Evolutionary conservation across 2,113 vertebrate genomes (phyloP).

Genomic region (Vireo altiloquus): DNA sequence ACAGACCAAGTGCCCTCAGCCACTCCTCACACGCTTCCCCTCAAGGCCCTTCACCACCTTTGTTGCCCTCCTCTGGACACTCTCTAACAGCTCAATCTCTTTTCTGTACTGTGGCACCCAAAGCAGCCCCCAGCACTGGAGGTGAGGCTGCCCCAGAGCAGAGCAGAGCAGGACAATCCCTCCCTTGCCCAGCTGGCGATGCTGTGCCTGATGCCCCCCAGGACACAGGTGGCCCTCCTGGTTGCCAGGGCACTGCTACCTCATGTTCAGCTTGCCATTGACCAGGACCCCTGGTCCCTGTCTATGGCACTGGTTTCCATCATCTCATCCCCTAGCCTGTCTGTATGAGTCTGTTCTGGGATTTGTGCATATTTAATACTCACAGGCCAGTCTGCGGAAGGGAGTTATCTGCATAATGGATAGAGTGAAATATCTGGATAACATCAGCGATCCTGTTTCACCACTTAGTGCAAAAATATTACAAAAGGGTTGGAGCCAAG

Average conservation of each 20-base stretch:
- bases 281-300: accelerated
- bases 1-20: not conserved
- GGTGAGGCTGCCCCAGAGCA: not conserved
- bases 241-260: not conserved
- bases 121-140: accelerated
- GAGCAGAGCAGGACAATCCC: not conserved
- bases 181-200: accelerated
- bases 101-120: accelerated
- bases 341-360: not conserved
- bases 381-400: not conserved
- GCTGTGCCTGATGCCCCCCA: accelerated
- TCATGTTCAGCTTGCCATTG: accelerated
- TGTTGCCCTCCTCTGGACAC: accelerated
- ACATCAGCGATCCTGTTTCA: not conserved
- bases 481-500: not conserved
- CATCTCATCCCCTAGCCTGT: not conserved
- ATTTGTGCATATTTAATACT: not conserved
- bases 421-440: not conserved
- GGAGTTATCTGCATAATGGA: not conserved
- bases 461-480: not conserved
- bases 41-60: not conserved
- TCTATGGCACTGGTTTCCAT: not conserved
- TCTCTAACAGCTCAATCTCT: accelerated
- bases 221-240: accelerated
- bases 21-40: accelerated